phyloP scores from a whole-genome alignment of 1,140 invertebrate species.

The Drosophila repleta region DNA sequence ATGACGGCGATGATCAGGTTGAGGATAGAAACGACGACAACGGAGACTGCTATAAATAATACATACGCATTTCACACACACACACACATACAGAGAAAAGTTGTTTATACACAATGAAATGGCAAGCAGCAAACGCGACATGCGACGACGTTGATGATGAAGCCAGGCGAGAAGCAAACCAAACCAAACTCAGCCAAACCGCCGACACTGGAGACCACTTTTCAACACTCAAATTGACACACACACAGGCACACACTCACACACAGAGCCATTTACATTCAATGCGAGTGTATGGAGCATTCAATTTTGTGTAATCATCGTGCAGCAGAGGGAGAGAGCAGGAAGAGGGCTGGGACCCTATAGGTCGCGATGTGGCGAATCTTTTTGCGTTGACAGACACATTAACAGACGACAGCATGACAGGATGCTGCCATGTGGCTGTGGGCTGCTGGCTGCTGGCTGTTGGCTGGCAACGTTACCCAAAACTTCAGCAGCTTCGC shows the following conservation, averaged over 20 bases:
- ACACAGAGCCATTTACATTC: slow-evolving; percentile 22
- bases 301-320: slow-evolving; percentile 79
- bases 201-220: slow-evolving; percentile 77
- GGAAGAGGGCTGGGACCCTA: not conserved
- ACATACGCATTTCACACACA: slow-evolving; percentile 48
- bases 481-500: slow-evolving; percentile 11
- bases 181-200: slow-evolving; percentile 62
- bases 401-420: slow-evolving; percentile 47
- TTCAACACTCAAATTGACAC: slow-evolving; percentile 80
- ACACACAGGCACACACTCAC: slow-evolving; percentile 35
- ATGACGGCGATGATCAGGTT: slow-evolving; percentile 21
- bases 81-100: slow-evolving; percentile 30
- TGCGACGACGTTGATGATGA: slow-evolving; percentile 44
- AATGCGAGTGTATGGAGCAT: slow-evolving; percentile 56
- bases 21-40: not conserved
- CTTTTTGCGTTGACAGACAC: slow-evolving; percentile 60
- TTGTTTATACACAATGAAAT: slow-evolving; percentile 65
- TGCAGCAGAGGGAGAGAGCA: slow-evolving; percentile 13
- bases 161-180: slow-evolving; percentile 26
- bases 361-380: slow-evolving; percentile 66
- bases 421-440: slow-evolving; percentile 8
- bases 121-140: slow-evolving; percentile 57
- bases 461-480: not conserved
- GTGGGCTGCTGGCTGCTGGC: slow-evolving; percentile 9
- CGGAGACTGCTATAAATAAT: slow-evolving; percentile 58